Evolutionary conservation across 2,113 vertebrate genomes (phyloP).

Genomic region (Sterrhoptilus dennistouni): DNA sequence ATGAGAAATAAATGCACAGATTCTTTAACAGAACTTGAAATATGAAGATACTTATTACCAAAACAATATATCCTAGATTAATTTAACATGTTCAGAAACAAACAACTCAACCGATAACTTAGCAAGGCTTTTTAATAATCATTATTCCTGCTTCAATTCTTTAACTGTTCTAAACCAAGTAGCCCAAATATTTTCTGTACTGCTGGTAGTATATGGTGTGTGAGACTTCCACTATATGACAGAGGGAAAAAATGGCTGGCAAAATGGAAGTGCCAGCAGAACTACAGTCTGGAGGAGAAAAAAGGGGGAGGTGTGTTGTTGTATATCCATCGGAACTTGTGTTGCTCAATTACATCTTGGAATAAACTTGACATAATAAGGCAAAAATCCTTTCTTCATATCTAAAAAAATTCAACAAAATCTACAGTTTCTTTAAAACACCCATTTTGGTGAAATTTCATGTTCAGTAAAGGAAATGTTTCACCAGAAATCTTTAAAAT

Average conservation of each 20-base stretch:
- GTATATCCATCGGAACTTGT: not conserved
- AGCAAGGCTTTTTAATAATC: not conserved
- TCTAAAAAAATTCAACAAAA: not conserved
- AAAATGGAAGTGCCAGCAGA: not conserved
- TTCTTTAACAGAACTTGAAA: not conserved
- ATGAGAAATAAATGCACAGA: not conserved
- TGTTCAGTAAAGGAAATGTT: not conserved
- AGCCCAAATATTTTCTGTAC: not conserved
- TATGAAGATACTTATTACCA: not conserved
- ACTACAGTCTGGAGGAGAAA: not conserved
- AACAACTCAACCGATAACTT: not conserved
- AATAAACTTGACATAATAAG: not conserved
- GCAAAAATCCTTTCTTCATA: not conserved
- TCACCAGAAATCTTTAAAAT: not conserved
- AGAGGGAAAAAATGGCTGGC: not conserved
- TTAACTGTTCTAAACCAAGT: not conserved
- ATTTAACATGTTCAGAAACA: not conserved
- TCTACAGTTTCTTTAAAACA: not conserved
- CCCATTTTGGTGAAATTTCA: not conserved
- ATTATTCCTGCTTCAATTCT: not conserved
- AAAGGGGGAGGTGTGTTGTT: accelerated
- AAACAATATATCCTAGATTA: not conserved
- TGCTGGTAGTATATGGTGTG: not conserved
- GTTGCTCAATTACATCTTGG: not conserved
- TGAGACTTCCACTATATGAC: not conserved